Conservation (phyloP, 2,113 vertebrate genomes). For the Syngnathus typhle region DNA sequence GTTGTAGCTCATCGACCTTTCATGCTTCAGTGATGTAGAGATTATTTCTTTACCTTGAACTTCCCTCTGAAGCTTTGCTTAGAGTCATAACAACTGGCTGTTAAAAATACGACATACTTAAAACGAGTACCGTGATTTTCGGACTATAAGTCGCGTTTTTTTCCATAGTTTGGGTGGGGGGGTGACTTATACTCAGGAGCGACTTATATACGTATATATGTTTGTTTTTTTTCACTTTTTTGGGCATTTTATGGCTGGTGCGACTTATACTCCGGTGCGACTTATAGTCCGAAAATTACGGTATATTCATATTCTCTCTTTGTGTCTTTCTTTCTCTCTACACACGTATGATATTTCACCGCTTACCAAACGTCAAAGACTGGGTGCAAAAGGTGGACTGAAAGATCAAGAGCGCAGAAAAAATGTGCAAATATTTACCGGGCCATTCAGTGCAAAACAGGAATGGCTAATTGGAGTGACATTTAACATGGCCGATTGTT, state of each 20-base stretch:
- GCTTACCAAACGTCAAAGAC: conserved; percentile 7
- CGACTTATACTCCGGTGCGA: too few relatives aligned
- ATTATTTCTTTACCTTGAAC: not conserved
- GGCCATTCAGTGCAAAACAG: conserved; percentile 38
- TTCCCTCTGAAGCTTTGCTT: not conserved
- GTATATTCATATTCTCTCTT: too few relatives aligned
- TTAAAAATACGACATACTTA: too few relatives aligned
- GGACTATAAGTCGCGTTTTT: too few relatives aligned
- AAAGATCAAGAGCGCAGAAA: conserved; percentile 25
- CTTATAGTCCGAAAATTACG: too few relatives aligned
- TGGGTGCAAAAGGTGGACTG: conserved; percentile 1
- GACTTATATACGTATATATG: too few relatives aligned
- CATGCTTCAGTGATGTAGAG: not conserved
- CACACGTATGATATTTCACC: conserved; percentile 4
- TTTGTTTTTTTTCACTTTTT: too few relatives aligned
- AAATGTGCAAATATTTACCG: conserved; percentile 65
- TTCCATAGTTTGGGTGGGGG: too few relatives aligned
- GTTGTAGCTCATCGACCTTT: conserved; percentile 17
- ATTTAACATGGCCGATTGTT: conserved; percentile 57
- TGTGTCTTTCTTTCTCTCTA: too few relatives aligned
- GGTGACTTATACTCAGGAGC: too few relatives aligned
- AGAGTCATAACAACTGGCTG: not conserved
- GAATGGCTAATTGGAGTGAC: conserved; percentile 70
- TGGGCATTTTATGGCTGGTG: too few relatives aligned
- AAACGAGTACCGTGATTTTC: too few relatives aligned